phyloP scores from a whole-genome alignment of 2,113 vertebrate species.

The Leucopsar rothschildi region DNA sequence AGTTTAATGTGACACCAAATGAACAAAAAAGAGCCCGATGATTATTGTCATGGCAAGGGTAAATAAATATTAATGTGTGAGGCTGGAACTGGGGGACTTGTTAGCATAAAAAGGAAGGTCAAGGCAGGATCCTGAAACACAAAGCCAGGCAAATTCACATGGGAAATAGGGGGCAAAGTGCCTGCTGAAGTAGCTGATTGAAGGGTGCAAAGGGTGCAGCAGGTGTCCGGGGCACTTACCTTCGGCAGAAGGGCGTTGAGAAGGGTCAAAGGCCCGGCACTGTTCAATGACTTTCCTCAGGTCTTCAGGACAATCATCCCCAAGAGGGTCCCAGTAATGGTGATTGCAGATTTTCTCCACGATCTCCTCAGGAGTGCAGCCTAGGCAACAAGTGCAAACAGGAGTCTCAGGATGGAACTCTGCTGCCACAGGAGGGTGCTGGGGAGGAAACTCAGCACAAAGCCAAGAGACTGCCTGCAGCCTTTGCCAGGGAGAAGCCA shows the following conservation, averaged over 20 bases:
- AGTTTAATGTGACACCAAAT: neutral
- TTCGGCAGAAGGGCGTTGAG: constrained; percentile 76
- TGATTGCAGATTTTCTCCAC: constrained; percentile 62
- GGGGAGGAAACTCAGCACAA: neutral
- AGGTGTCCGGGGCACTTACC: constrained; percentile 36
- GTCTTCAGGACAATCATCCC: constrained; percentile 70
- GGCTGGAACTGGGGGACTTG: neutral
- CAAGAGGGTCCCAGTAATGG: constrained; percentile 61
- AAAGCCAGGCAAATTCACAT: neutral
- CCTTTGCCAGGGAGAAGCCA: neutral
- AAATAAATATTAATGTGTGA: neutral
- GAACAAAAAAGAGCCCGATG: neutral
- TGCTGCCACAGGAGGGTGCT: neutral
- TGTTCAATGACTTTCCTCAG: constrained; percentile 69
- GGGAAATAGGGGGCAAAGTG: neutral
- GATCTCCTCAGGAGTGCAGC: constrained; percentile 51
- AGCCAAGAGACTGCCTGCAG: neutral
- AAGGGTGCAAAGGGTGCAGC: neutral
- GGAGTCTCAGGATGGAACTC: neutral
- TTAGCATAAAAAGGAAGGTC: neutral
- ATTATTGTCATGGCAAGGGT: neutral
- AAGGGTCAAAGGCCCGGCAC: constrained; percentile 71
- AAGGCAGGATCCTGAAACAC: neutral
- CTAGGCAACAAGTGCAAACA: constrained; percentile 13
- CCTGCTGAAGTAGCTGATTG: neutral